Base-by-base conservation (phyloP, 2,113 vertebrate species). In the Microtus montanus region DNA sequence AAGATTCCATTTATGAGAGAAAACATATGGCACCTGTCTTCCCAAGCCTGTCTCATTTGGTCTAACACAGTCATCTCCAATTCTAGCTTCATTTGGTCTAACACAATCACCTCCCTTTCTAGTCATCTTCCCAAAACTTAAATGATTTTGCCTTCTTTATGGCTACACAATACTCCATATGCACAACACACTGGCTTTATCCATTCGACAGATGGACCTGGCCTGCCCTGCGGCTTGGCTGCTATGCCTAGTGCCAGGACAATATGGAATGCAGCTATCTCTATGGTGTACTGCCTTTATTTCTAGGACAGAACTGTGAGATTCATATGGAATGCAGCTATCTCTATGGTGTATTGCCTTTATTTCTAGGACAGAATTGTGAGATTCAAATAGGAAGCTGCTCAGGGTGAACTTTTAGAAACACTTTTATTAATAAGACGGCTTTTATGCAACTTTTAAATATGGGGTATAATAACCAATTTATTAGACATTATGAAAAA, bases 341-440 rank as follows among this genome's bases (percentile, higher is more conserved):
- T 47, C 38, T 77, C 28, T 22, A 5, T 22, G 28, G 52, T 24
- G 41, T 2, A 28, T 12, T 28, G 19, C 26, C 54, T 47, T 77
- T 7, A 35, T 35, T 85, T 85, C 33, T 71, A 41, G 41, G 41
- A 41, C 41, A 41, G 41, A 41, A 41, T 3, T 41, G 41, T 41
- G 41, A 41, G 41, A 41, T 4, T 41, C 41, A 41, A 41, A 41
- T 41, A 41, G 41, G 41, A 41, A 41, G 41, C 41, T 41, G 41
- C 41, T 41, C 33, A 70, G 30, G 17, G 14, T 78, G 13, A 90
- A 61, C 26, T 20, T 77, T 38, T 90, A 93, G 61, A 96, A 87
- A 85, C 86, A 28, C 14, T 94, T 87, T 92, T 38, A 91, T 58
- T 74, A 47, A 68, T 88, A 92, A 88, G 84, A 92, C 73, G 3